A percentile compares a stretch with the other conserved stretches of the same genome.
Evolutionary conservation across 2,797 vertebrate species (phyloP).

Genomic region (Sorex maritimensis): DNA sequence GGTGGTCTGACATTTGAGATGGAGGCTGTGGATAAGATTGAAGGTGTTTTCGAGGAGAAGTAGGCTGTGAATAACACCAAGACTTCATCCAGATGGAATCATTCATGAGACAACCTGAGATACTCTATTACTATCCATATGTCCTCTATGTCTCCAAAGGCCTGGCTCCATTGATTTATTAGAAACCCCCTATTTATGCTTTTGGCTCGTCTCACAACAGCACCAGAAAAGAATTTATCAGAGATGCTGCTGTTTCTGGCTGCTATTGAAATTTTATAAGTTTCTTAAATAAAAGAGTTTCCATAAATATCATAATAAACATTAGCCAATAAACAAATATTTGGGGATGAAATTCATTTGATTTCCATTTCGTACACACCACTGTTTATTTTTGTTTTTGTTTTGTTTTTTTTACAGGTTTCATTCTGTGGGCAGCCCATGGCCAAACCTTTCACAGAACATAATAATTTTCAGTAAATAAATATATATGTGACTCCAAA

Average conservation of each 20-base stretch:
- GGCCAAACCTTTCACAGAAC: conserved; percentile 85
- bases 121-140: conserved; percentile 92
- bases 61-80: conserved; percentile 93
- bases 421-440: conserved; percentile 72
- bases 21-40: conserved; percentile 93
- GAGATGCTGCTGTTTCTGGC: conserved; percentile 77
- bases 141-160: conserved; percentile 93
- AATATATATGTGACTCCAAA: conserved; percentile 74
- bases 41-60: conserved; percentile 94
- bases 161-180: conserved; percentile 91
- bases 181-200: conserved; percentile 88
- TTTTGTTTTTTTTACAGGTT: conserved; percentile 84
- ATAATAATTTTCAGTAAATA: conserved; percentile 85
- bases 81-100: conserved; percentile 93
- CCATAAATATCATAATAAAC: conserved; percentile 88
- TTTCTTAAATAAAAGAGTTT: conserved; percentile 80
- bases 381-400: conserved; percentile 69
- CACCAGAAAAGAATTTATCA: conserved; percentile 83
- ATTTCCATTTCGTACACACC: conserved; percentile 78
- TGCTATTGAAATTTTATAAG: conserved; percentile 82
- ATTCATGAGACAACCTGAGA: conserved; percentile 96
- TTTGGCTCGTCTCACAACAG: conserved; percentile 85
- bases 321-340: conserved; percentile 88
- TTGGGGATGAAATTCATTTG: conserved; percentile 77
- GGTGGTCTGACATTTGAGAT: conserved; percentile 99